Percentiles rank a stretch among this genome's conserved stretches.
Conservation (phyloP, 2,797 vertebrate genomes). For the Coregonus ussuriensis region DNA sequence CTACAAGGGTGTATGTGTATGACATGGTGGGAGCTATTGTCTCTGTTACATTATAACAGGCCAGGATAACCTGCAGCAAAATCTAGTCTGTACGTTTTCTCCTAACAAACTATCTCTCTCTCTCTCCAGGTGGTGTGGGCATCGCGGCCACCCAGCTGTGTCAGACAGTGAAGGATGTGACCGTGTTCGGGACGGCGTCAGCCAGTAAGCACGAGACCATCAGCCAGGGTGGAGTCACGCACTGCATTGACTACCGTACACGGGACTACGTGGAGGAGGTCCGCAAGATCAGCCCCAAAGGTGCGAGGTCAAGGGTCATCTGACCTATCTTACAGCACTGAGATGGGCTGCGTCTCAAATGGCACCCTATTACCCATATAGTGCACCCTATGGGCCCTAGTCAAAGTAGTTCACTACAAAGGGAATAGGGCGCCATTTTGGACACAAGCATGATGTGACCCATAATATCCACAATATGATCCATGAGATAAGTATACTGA, state of each 20-base stretch:
- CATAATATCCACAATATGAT: neutral
- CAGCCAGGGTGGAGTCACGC: constrained; percentile 85
- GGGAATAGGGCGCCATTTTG: too few relatives aligned
- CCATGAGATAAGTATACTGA: neutral
- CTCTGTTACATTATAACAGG: too few relatives aligned
- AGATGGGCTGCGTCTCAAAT: neutral
- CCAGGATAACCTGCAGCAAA: too few relatives aligned
- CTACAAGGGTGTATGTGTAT: too few relatives aligned
- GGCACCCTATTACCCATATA: too few relatives aligned
- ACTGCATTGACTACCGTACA: constrained; percentile 92
- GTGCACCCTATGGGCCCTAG: too few relatives aligned
- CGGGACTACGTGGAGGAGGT: constrained; percentile 91
- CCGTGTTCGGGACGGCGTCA: constrained; percentile 92
- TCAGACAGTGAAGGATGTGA: constrained; percentile 90
- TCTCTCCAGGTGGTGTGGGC: constrained; percentile 85
- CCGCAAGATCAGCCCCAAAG: constrained; percentile 94
- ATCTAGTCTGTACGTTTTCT: too few relatives aligned
- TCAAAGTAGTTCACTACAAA: too few relatives aligned
- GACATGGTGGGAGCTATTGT: too few relatives aligned
- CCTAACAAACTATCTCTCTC: neutral
- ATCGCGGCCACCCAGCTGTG: constrained; percentile 93
- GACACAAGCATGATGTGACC: too few relatives aligned
- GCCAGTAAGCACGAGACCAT: constrained; percentile 90
- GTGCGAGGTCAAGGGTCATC: constrained; percentile 59
- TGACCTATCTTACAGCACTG: neutral